phyloP scores from a whole-genome alignment of 1,140 invertebrate species.

The Ceratosolen solmsi region DNA sequence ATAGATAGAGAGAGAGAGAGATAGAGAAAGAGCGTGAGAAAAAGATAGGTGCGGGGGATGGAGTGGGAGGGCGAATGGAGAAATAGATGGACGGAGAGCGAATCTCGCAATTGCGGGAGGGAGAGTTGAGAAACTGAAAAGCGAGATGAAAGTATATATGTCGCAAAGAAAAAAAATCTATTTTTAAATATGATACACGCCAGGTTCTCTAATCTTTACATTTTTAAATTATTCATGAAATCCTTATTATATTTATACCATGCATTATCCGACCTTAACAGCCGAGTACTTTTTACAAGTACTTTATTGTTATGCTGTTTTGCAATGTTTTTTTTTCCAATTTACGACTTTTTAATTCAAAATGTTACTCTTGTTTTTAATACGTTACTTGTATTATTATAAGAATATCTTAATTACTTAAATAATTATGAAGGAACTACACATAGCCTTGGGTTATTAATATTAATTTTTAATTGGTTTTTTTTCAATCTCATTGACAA shows the following conservation, averaged over 20 bases:
- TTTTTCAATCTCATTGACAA: too few relatives aligned
- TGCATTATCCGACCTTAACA: not conserved
- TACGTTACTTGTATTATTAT: too few relatives aligned
- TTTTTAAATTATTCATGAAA: not conserved
- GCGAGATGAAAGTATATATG: conserved; percentile 26
- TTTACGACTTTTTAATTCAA: not conserved
- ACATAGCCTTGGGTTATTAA: too few relatives aligned
- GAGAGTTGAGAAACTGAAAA: conserved; percentile 40
- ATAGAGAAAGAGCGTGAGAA: not conserved
- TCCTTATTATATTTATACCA: not conserved
- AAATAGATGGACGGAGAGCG: not conserved
- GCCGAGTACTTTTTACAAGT: not conserved
- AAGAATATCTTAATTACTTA: too few relatives aligned
- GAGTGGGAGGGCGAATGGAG: too few relatives aligned
- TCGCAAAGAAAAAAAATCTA: conserved; percentile 22
- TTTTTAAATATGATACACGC: not conserved
- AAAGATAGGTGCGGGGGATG: too few relatives aligned
- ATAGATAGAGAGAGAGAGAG: conserved; percentile 34
- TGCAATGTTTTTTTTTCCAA: not conserved
- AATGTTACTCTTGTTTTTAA: too few relatives aligned
- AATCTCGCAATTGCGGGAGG: not conserved
- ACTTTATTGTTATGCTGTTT: not conserved
- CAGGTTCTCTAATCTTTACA: not conserved
- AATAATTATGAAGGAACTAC: too few relatives aligned
- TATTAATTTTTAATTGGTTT: too few relatives aligned